Conservation (phyloP, 2,888 invertebrate genomes). For the Desoria tigrina region DNA sequence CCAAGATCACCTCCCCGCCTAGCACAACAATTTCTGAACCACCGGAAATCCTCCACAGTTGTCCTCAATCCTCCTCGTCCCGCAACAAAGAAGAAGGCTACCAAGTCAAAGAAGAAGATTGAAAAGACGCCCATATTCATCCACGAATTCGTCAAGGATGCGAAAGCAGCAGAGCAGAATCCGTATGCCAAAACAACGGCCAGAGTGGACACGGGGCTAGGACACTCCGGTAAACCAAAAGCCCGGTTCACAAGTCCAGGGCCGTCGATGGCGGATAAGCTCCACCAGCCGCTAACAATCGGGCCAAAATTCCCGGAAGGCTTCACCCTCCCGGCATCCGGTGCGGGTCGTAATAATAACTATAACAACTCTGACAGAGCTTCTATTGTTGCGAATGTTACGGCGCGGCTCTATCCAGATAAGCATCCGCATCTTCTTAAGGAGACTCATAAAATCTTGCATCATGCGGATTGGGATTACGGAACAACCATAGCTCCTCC, state of each 20-base stretch:
- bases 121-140: neutral
- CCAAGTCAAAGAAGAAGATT: too few relatives aligned
- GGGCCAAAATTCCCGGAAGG: slow-evolving; percentile 20
- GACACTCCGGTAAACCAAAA: neutral
- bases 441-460: too few relatives aligned
- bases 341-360: too few relatives aligned
- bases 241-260: neutral
- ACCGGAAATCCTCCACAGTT: neutral
- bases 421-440: neutral
- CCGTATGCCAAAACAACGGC: too few relatives aligned
- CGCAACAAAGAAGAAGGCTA: too few relatives aligned
- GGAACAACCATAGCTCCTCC: too few relatives aligned
- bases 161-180: neutral
- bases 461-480: too few relatives aligned
- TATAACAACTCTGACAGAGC: neutral
- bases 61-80: too few relatives aligned
- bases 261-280: neutral
- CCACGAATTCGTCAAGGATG: neutral
- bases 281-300: slow-evolving; percentile 26
- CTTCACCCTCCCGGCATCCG: neutral
- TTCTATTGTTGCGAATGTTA: neutral
- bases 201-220: slow-evolving; percentile 11
- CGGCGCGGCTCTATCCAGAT: neutral
- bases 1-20: slow-evolving; percentile 4
- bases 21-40: too few relatives aligned